phyloP scores from a whole-genome alignment of 2,888 invertebrate species.

The Sacculina carcini region DNA sequence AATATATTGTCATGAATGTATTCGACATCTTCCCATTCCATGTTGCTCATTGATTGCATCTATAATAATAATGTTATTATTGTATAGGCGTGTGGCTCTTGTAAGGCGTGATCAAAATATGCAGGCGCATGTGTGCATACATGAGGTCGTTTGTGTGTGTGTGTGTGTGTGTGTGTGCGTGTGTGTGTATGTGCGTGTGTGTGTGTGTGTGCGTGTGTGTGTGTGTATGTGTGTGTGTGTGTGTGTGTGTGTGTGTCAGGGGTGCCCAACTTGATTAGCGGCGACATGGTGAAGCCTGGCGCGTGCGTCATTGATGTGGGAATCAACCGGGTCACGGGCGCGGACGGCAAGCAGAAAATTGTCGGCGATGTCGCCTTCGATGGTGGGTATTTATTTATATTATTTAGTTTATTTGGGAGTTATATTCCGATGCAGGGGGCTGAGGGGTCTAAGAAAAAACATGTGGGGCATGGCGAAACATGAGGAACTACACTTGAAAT shows the following conservation, averaged over 20 bases:
- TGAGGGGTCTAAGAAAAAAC: no score
- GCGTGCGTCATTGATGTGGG: constrained; percentile 73
- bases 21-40: no score
- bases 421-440: no score
- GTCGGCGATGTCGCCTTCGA: constrained; percentile 77
- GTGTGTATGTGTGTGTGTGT: neutral
- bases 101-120: no score
- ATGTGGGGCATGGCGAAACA: no score
- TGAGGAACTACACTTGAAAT: no score
- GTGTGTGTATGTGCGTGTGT: neutral
- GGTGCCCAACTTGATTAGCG: constrained; percentile 41
- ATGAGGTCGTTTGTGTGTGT: neutral
- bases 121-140: no score
- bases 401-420: no score
- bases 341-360: constrained; percentile 37
- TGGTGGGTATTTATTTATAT: constrained; percentile 21
- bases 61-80: no score
- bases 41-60: no score
- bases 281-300: constrained; percentile 66
- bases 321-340: constrained; percentile 39
- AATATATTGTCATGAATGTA: no score
- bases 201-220: neutral
- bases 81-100: no score
- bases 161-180: neutral
- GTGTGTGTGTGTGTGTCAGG: constrained; percentile 22